Conservation (phyloP, 2,797 vertebrate species). For the Pteronotus mesoamericanus region DNA sequence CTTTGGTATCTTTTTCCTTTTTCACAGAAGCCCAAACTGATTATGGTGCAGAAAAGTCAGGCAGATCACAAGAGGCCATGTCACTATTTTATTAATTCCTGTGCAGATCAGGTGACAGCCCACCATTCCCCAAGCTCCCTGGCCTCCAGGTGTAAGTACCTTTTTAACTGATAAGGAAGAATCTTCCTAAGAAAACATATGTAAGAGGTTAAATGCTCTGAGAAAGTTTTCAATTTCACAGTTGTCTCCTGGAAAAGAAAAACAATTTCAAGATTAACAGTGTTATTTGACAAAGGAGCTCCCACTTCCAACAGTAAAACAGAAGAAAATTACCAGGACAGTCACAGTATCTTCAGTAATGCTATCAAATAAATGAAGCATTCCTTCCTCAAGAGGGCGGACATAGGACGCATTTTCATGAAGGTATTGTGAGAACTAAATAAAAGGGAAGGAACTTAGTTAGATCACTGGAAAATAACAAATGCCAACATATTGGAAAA, state of each 20-base stretch:
- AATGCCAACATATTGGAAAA: background rate
- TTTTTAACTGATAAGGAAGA: constrained; percentile 98
- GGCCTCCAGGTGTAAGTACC: constrained; percentile 81
- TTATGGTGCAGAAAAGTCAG: background rate
- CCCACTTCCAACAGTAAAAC: background rate
- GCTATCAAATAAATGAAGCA: constrained; percentile 93
- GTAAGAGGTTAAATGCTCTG: constrained; percentile 91
- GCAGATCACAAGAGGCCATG: background rate
- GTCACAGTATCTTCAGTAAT: constrained; percentile 97
- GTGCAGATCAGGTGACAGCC: background rate
- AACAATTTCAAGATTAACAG: constrained; percentile 23
- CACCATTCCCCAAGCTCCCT: background rate
- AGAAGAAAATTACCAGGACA: constrained; percentile 86
- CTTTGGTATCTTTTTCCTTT: background rate
- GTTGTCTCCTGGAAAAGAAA: constrained; percentile 90
- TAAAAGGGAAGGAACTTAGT: background rate
- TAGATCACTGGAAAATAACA: background rate
- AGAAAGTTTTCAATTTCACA: constrained; percentile 92
- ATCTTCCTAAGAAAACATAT: constrained; percentile 94
- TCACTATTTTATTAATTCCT: background rate
- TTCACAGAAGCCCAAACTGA: background rate
- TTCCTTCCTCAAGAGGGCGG: constrained; percentile 97
- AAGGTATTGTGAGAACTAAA: constrained; percentile 95
- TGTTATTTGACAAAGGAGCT: background rate
- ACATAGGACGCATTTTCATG: constrained; percentile 97